Percentiles rank a stretch among this genome's conserved stretches.
phyloP scores from a whole-genome alignment of 2,113 vertebrate genomes.

The Sterrhoptilus dennistouni region DNA sequence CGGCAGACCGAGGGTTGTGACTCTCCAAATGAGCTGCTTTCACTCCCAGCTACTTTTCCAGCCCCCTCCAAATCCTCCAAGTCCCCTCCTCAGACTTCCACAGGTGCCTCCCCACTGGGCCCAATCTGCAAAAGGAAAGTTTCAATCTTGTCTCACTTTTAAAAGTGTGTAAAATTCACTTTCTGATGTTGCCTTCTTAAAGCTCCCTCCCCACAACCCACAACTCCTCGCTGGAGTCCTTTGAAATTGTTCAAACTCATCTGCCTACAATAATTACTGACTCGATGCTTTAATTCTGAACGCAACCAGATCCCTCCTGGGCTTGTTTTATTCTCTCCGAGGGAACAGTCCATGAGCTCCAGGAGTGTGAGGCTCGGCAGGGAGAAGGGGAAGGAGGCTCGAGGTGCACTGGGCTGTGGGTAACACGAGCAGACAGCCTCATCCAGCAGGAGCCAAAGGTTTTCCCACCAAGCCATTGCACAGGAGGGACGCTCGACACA shows the following conservation, averaged over 20 bases:
- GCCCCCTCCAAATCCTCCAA: neutral
- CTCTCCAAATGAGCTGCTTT: neutral
- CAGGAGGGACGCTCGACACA: neutral
- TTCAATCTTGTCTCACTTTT: neutral
- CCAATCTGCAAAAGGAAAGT: neutral
- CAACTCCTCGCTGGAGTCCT: neutral
- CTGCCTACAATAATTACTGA: neutral
- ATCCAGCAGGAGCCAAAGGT: neutral
- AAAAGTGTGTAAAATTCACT: neutral
- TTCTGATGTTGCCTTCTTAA: neutral
- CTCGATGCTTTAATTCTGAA: neutral
- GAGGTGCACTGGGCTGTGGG: neutral
- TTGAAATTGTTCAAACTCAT: neutral
- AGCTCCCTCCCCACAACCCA: neutral
- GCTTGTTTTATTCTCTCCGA: neutral
- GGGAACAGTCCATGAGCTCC: neutral
- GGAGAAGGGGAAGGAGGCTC: neutral
- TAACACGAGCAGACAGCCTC: neutral
- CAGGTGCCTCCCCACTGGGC: rapidly evolving
- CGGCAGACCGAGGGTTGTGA: neutral
- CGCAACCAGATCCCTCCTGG: neutral
- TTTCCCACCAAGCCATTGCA: neutral
- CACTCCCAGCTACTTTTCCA: neutral
- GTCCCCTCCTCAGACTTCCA: neutral
- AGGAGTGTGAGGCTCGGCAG: neutral